Evolutionary conservation across 2,888 invertebrate species (phyloP).

Genomic region (Xanthia icteritia): DNA sequence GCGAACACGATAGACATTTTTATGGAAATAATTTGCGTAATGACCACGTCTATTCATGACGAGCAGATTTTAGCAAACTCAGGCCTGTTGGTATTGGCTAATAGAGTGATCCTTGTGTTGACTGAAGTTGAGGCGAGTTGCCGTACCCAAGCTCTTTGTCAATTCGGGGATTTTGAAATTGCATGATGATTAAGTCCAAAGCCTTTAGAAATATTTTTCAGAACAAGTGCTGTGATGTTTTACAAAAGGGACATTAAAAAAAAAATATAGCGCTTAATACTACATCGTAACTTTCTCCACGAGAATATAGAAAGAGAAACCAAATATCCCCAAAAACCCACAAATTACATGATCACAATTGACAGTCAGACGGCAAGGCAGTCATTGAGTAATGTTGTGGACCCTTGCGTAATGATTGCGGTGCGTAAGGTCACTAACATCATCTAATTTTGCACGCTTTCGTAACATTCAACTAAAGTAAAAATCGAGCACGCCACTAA

Average conservation of each 20-base stretch:
- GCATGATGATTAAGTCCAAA: neutral
- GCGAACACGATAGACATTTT: neutral
- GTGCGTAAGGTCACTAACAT: conserved; percentile 87
- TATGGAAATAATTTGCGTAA: conserved; percentile 49
- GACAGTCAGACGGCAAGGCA: conserved; percentile 53
- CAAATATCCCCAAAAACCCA: conserved; percentile 41
- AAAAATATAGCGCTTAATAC: conserved; percentile 7
- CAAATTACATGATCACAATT: conserved; percentile 58
- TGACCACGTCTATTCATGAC: conserved; percentile 26
- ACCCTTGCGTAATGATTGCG: conserved; percentile 79
- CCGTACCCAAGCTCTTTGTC: conserved; percentile 5
- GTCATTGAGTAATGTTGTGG: conserved; percentile 61
- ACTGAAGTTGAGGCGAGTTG: neutral
- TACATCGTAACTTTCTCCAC: conserved; percentile 32
- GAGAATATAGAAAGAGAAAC: conserved; percentile 32
- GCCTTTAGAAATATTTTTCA: neutral
- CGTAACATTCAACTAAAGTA: conserved; percentile 79
- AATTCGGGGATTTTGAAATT: neutral
- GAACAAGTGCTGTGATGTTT: neutral
- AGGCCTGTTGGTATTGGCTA: conserved; percentile 23
- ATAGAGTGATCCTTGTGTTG: conserved; percentile 21
- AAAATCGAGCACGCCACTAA: conserved; percentile 72
- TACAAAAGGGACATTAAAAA: neutral
- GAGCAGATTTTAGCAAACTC: conserved; percentile 28
- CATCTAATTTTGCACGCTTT: conserved; percentile 87